Percentiles rank a stretch among this genome's conserved stretches.
These are phyloP conservation scores for Caenorhabditis sinica DNA, from an alignment of 2,888 invertebrate species.

Conservation along the genomic window DNA sequence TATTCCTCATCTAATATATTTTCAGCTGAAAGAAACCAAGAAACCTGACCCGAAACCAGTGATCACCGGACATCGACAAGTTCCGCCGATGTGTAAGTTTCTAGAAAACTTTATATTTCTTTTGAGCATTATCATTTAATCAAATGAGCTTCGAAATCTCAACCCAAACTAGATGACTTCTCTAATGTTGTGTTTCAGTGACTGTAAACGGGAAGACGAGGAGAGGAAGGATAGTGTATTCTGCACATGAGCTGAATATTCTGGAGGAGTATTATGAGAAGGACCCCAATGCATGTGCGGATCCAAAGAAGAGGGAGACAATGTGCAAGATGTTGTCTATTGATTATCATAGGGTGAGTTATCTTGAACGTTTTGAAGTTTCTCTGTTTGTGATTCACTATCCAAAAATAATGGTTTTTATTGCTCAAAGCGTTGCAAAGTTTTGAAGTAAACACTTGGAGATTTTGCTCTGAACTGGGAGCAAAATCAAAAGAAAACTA, in stretches of 20 bases:
- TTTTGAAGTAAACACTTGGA: no score
- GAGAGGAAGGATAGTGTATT: constrained; percentile 70
- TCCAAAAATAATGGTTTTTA: no score
- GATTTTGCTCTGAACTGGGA: no score
- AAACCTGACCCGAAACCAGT: not conserved
- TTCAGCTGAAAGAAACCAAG: not conserved
- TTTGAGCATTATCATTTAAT: no score
- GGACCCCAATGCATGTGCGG: constrained; percentile 75
- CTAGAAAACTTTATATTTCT: not conserved
- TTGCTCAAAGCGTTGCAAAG: no score
- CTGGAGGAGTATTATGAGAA: constrained; percentile 69
- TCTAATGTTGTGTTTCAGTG: constrained; percentile 38
- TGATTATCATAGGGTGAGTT: constrained; percentile 69
- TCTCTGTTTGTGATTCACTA: no score
- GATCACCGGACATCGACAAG: not conserved
- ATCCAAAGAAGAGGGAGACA: constrained; percentile 64
- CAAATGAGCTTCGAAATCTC: no score
- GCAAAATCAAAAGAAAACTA: not conserved
- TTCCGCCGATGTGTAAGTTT: constrained; percentile 53
- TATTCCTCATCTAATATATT: no score
- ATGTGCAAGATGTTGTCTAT: constrained; percentile 64
- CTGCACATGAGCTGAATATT: constrained; percentile 62
- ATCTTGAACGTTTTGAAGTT: no score
- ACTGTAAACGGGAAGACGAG: constrained; percentile 62
- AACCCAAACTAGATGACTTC: no score